Percentiles rank a stretch among this genome's conserved stretches.
Conservation (phyloP, 1,140 invertebrate species). For the Drosophila yakuba region DNA sequence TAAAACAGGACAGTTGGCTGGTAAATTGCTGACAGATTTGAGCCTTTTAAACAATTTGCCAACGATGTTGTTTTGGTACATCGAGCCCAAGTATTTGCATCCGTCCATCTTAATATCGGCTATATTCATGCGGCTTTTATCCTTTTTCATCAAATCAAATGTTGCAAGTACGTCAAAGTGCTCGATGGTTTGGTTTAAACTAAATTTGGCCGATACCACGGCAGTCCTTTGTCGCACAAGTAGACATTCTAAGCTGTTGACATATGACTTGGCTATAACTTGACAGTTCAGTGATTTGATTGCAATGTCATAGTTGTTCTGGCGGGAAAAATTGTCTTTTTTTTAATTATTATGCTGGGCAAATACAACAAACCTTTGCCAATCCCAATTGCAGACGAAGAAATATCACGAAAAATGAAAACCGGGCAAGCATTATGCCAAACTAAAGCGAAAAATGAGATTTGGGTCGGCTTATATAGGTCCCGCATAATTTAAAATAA, state of each 20-base stretch:
- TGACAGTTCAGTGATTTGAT: conserved; percentile 21
- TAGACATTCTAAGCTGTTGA: conserved; percentile 15
- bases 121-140: conserved; percentile 41
- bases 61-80: conserved; percentile 24
- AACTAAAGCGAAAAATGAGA: conserved; percentile 21
- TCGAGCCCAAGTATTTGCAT: conserved; percentile 44
- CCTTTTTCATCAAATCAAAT: conserved; percentile 44
- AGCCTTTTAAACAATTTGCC: conserved; percentile 31
- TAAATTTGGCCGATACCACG: not conserved
- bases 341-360: not conserved
- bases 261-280: not conserved
- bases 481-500: conserved; percentile 34
- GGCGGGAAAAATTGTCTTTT: not conserved
- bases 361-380: conserved; percentile 23
- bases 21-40: conserved; percentile 33
- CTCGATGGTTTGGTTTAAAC: conserved; percentile 14
- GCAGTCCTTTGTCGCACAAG: conserved; percentile 9
- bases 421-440: conserved; percentile 9
- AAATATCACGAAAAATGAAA: conserved; percentile 4
- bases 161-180: conserved; percentile 10
- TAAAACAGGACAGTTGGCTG: conserved; percentile 24
- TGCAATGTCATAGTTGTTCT: conserved; percentile 43
- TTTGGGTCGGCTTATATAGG: conserved; percentile 27
- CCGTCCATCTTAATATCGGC: conserved; percentile 39
- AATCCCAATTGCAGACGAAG: conserved; percentile 4